These are phyloP conservation scores for Melanotaenia maccullochi DNA, from an alignment of 2,797 vertebrate species.

Conservation along the genomic window DNA sequence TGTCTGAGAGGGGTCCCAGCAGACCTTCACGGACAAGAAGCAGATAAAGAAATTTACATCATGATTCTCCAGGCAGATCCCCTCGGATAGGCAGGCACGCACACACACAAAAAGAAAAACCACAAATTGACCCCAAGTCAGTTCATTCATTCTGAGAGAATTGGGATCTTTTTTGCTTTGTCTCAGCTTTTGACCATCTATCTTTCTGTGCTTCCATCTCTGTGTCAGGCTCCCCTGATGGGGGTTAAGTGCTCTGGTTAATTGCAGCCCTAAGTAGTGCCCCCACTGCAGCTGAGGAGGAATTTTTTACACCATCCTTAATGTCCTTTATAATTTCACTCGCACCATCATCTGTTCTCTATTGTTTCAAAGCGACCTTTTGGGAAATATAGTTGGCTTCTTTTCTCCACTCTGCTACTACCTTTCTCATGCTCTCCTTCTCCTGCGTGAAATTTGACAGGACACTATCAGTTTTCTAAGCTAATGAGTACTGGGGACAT, in stretches of 20 bases:
- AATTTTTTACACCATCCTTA: conserved; percentile 56
- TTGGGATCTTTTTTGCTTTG: conserved; percentile 5
- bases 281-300: conserved; percentile 54
- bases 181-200: conserved; percentile 12
- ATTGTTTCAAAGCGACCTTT: conserved; percentile 60
- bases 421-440: conserved; percentile 9
- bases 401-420: conserved; percentile 28
- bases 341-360: conserved; percentile 48
- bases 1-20: not conserved
- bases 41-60: not conserved
- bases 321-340: conserved; percentile 59
- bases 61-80: not conserved
- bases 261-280: conserved; percentile 70
- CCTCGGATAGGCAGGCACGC: not conserved
- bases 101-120: not conserved
- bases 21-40: not conserved
- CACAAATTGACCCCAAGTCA: not conserved
- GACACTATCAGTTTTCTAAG: conserved; percentile 13
- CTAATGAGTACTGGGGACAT: conserved; percentile 15
- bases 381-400: conserved; percentile 43
- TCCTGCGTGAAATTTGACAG: conserved; percentile 8
- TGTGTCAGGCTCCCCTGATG: conserved; percentile 51
- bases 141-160: conserved; percentile 10
- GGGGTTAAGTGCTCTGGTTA: conserved; percentile 76
- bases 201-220: conserved; percentile 29